Evolutionary conservation across 2,888 invertebrate species (phyloP), one percentile per base, ranked within the genome.

Genomic region (Aricia artaxerxes): DNA sequence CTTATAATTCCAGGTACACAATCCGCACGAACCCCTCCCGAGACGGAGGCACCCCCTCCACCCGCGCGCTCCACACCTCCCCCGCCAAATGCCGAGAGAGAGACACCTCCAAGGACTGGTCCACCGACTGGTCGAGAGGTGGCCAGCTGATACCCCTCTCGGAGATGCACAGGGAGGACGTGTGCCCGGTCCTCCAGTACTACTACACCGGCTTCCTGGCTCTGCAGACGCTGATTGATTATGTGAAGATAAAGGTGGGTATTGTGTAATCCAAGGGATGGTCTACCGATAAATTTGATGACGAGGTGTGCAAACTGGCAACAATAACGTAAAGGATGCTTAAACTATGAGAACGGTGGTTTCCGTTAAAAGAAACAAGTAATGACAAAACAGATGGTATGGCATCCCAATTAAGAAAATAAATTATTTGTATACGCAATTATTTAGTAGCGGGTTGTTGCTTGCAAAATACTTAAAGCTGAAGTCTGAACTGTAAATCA

Each of bases 121-220:
- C 96, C 81, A 94, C 95, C 1, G 95, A 96, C 82, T 95, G 96
- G 88, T 93, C 97, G 16, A 83, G 91, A 9, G 92, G 92, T 0
- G 93, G 94, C 0, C 92, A 93, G 82, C 87, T 93, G 31, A 91
- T 94, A 24, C 92, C 93, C 0, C 84, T 94, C 0, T 91, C 94
- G 0, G 96, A 96, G 77, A 95, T 97, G 86, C 96, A 96, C 85
- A 94, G 95, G 0, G 96, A 96, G n/a, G 96, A 96, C 81, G 95
- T 95, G 7, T 97, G 97, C 86, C 97, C 97, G 0, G 96, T 96
- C 4, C 96, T 97, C 84, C 96, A 97, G 90, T 97, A 97, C 86
- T 96, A 96, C 87, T 96, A 96, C 86, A 97, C 97, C 0, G 97
- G 97, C n/a, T 97, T 97, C 87, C 88, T 97, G 81, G 96, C 96